Evolutionary conservation across 2,888 invertebrate genomes (phyloP).

Genomic region (Salpingus planirostris): DNA sequence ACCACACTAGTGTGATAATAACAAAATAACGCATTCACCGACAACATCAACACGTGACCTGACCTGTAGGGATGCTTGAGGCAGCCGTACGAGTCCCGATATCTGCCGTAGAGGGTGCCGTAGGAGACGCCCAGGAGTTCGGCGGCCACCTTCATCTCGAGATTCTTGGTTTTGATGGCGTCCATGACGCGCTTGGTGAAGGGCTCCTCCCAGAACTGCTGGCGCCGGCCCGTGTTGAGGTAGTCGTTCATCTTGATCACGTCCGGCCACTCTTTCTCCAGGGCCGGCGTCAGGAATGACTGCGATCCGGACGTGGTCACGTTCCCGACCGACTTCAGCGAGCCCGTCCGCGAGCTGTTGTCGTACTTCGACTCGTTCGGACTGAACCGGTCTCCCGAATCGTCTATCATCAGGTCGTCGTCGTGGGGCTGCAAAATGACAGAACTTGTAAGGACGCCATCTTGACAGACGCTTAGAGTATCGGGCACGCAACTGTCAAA

Average conservation of each 20-base stretch:
- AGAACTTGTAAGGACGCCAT: too few species aligned
- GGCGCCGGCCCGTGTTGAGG: conserved; percentile 72
- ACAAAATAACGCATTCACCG: too few species aligned
- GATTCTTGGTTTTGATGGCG: conserved; percentile 78
- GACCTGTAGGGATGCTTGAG: conserved; percentile 81
- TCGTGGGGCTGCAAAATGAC: conserved; percentile 16
- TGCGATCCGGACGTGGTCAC: conserved; percentile 28
- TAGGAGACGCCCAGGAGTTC: conserved; percentile 85
- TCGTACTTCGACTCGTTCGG: conserved; percentile 9
- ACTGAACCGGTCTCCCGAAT: conserved; percentile 21
- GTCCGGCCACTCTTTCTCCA: conserved; percentile 48
- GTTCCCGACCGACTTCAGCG: conserved; percentile 23
- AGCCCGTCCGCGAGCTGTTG: conserved; percentile 9
- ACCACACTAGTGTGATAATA: too few species aligned
- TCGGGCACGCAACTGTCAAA: too few species aligned
- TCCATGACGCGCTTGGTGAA: conserved; percentile 85
- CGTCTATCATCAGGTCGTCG: conserved; percentile 27
- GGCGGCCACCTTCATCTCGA: conserved; percentile 90
- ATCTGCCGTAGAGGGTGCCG: conserved; percentile 82
- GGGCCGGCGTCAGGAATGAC: conserved; percentile 35
- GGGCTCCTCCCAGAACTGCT: conserved; percentile 89
- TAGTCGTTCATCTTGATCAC: conserved; percentile 84
- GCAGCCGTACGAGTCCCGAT: conserved; percentile 82
- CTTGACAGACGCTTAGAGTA: too few species aligned
- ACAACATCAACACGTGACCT: too few species aligned